Evolutionary conservation across 2,797 vertebrate genomes (phyloP), one percentile per base, ranked within the genome.

Genomic region (Enteromius trimaculatus): DNA sequence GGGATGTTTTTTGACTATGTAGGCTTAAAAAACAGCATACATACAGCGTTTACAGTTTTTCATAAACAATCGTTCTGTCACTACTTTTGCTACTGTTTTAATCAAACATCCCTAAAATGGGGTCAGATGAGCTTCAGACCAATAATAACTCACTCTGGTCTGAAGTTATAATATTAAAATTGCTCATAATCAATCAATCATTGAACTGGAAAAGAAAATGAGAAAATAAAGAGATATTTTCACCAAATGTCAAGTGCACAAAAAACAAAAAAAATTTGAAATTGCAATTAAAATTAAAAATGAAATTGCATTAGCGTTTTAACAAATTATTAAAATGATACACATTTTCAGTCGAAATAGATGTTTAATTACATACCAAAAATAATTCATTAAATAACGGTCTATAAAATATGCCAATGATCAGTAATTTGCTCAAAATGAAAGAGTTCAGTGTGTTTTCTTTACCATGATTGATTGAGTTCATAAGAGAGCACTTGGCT

Each of bases 381-480:
- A 60, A 13, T 26, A 11, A 23, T 23, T 23, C 10, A 23, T 23
- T 1, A 4, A 60, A 70, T 44, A 3, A 70, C 16, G 3, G 8
- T 47, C 0, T 6, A 1, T 44, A 44, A 44, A 47, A 31, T 72
- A 47, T 19, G 49, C 17, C 31, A 7, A 0, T 3, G 58, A 29
- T 62, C 10, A 66, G 51, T 49, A 31, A n/a, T 34, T 34, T 1
- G 6, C 29, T 49, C 29, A 31, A 39, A 21, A 51, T 66, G 7
- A 66, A 79, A 66, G 44, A 17, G 62, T 23, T 66, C 62, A 16
- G 8, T 66, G 26, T 5, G 62, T 79, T 51, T 65, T 78, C 26
- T n/a, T 49, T 29, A 10, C 6, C 42, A 34, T 49, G 42, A 42
- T 26, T 11, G 55, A 78, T 13, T 21, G 47, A 72, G 47, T 51